phyloP scores from a whole-genome alignment of 2,888 invertebrate species.

The Hetaerina titia region DNA sequence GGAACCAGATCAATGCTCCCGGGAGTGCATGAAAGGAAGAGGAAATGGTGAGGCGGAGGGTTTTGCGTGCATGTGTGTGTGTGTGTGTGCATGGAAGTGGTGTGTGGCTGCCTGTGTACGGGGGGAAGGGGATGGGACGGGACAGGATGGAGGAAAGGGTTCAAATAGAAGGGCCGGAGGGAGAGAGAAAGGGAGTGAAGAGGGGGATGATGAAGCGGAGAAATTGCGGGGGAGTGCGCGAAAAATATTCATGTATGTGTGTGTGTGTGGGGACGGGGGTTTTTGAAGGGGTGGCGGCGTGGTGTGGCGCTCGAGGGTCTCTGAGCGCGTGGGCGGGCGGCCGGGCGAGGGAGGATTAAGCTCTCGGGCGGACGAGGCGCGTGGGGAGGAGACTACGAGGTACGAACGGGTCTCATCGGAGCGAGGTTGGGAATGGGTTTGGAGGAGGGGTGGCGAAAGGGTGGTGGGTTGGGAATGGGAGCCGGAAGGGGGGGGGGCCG shows the following conservation, averaged over 20 bases:
- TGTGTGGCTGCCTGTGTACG: not conserved
- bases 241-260: not conserved
- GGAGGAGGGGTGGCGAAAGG: no score
- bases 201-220: not conserved
- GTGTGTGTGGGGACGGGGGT: not conserved
- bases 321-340: not conserved
- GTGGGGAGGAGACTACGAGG: no score
- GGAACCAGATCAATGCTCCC: slow-evolving; percentile 1
- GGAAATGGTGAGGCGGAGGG: not conserved
- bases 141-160: no score
- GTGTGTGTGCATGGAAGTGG: not conserved
- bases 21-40: not conserved
- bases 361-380: not conserved
- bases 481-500: no score
- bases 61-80: no score
- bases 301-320: no score
- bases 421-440: no score
- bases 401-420: no score
- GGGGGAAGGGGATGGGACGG: not conserved
- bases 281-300: no score
- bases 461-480: no score
- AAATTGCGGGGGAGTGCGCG: not conserved
- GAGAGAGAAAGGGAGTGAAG: no score
- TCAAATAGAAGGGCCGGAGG: no score
- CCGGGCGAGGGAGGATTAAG: not conserved